Evolutionary conservation across 2,797 vertebrate species (phyloP).

Genomic region (Tolypeutes matacus): DNA sequence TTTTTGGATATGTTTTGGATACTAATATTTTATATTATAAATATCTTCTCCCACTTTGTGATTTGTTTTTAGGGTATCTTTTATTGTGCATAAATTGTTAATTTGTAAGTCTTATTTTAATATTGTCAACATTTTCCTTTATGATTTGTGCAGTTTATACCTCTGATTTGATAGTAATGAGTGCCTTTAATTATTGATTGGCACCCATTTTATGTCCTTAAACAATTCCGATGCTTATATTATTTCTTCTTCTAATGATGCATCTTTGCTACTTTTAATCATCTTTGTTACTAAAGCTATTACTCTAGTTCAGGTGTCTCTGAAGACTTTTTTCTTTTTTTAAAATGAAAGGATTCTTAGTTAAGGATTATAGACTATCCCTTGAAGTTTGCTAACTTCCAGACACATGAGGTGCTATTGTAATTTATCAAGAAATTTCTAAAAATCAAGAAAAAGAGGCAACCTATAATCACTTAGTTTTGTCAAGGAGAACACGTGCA

Average conservation of each 20-base stretch:
- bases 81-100: not conserved
- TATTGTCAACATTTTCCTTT: not conserved
- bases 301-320: not conserved
- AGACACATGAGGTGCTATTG: not conserved
- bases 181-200: not conserved
- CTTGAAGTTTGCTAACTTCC: slow-evolving; percentile 40
- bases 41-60: not conserved
- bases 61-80: slow-evolving; percentile 11
- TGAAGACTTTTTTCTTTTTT: not conserved
- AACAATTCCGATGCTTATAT: not conserved
- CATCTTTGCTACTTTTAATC: not conserved
- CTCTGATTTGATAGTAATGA: not conserved
- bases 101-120: slow-evolving; percentile 1
- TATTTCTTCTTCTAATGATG: slow-evolving; percentile 5
- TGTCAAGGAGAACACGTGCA: slow-evolving; percentile 22
- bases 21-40: slow-evolving; percentile 17
- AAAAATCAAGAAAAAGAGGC: not conserved
- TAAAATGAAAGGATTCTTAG: not conserved
- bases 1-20: not conserved
- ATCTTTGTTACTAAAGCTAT: not conserved
- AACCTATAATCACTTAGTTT: slow-evolving; percentile 13
- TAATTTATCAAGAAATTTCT: slow-evolving; percentile 45
- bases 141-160: not conserved
- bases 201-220: not conserved
- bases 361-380: not conserved